phyloP scores from a whole-genome alignment of 2,888 invertebrate genomes.

The Scaptomyza flava region DNA sequence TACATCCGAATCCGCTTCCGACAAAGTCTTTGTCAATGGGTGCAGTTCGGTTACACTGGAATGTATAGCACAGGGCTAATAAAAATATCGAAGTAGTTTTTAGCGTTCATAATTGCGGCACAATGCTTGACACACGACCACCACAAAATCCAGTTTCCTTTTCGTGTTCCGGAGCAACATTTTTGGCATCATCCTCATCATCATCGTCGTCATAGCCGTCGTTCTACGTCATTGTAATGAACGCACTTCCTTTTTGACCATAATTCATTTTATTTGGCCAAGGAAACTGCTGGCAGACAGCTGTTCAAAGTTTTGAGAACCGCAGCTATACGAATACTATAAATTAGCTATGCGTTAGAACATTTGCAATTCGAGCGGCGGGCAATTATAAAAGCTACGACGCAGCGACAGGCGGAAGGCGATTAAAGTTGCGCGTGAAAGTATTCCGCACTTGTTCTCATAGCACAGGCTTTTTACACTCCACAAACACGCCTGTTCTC shows the following conservation, averaged over 20 bases:
- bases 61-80: slow-evolving; percentile 52
- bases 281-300: slow-evolving; percentile 42
- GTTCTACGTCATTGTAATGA: slow-evolving; percentile 54
- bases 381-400: slow-evolving; percentile 1
- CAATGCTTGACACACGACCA: slow-evolving; percentile 83
- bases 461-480: background rate
- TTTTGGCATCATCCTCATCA: slow-evolving; percentile 42
- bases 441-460: slow-evolving; percentile 49
- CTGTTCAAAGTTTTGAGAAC: slow-evolving; percentile 31
- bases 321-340: slow-evolving; percentile 20
- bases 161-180: slow-evolving; percentile 59
- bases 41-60: slow-evolving; percentile 14
- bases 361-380: slow-evolving; percentile 21
- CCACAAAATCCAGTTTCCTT: slow-evolving; percentile 74
- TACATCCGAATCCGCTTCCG: slow-evolving; percentile 58
- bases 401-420: slow-evolving; percentile 18
- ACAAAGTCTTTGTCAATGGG: slow-evolving; percentile 22
- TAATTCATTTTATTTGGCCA: slow-evolving; percentile 62
- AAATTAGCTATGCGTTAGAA: slow-evolving; percentile 47
- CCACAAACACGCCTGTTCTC: slow-evolving; percentile 1
- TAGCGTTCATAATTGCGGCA: slow-evolving; percentile 82
- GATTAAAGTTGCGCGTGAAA: slow-evolving; percentile 35
- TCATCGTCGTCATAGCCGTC: slow-evolving; percentile 20
- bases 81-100: slow-evolving; percentile 77
- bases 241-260: slow-evolving; percentile 60